A percentile compares a stretch with the other conserved stretches of the same genome.
Evolutionary conservation across 2,797 vertebrate genomes (phyloP).

Genomic region (Sebastes iracundus): DNA sequence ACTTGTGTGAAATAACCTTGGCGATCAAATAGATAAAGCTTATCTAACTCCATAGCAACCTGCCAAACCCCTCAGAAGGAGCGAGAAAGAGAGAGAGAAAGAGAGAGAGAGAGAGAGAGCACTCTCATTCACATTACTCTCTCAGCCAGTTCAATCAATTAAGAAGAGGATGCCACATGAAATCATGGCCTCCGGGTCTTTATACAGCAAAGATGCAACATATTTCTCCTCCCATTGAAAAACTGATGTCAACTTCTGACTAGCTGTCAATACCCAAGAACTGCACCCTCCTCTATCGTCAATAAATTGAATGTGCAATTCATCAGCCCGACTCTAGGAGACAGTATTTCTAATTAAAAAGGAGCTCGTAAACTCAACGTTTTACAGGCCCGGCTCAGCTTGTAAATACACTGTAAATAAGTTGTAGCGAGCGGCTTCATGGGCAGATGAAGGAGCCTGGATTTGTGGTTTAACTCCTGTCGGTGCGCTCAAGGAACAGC

Average conservation of each 20-base stretch:
- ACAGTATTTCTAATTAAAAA: slow-evolving; percentile 91
- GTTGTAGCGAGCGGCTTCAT: slow-evolving; percentile 76
- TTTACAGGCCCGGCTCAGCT: slow-evolving; percentile 80
- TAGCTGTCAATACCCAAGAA: slow-evolving; percentile 57
- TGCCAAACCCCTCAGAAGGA: neutral
- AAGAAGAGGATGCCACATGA: slow-evolving; percentile 47
- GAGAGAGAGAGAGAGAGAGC: slow-evolving; percentile 12
- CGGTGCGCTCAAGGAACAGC: slow-evolving; percentile 49
- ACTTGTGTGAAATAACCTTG: slow-evolving; percentile 25
- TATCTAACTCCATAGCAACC: neutral
- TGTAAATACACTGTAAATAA: slow-evolving; percentile 85
- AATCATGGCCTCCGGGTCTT: slow-evolving; percentile 63
- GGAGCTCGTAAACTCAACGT: slow-evolving; percentile 84
- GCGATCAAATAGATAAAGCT: slow-evolving; percentile 10
- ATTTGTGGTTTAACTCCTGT: slow-evolving; percentile 57
- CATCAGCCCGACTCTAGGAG: slow-evolving; percentile 80
- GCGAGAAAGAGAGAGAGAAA: slow-evolving; percentile 2
- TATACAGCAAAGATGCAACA: slow-evolving; percentile 39
- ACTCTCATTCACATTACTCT: slow-evolving; percentile 21
- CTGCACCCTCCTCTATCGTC: slow-evolving; percentile 42
- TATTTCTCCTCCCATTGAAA: slow-evolving; percentile 52
- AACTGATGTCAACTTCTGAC: slow-evolving; percentile 46
- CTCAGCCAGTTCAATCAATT: slow-evolving; percentile 53
- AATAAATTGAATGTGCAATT: slow-evolving; percentile 82
- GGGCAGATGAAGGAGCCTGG: slow-evolving; percentile 63